Evolutionary conservation across 2,113 vertebrate species (phyloP), one percentile per base, ranked within the genome.

Genomic region (Cromileptes altivelis): DNA sequence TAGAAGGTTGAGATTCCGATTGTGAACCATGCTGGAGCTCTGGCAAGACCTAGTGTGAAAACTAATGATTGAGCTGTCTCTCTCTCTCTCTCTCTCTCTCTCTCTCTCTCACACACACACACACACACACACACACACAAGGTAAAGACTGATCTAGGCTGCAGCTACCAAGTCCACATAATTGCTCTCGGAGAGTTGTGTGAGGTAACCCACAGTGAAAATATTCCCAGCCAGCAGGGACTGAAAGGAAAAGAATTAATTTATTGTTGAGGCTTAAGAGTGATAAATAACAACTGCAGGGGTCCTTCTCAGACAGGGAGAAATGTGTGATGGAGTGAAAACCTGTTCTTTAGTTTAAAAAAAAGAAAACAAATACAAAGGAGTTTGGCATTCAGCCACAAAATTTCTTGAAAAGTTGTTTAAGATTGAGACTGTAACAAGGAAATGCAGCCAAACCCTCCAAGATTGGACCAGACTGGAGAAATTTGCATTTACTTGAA

Each of bases 261-360:
- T 70, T 63, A 70, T 57, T 70, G 57, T 55, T 62, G 57, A 47
- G 18, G 76, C n/a, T 63, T 45, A 60, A 47, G 27, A 65, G 78
- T 73, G 78, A 73, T 65, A 58, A 73, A 57, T 72, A 57, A 65
- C 60, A 80, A 58, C 37, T 49, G 61, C 52, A 65, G 37, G 14
- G 40, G 21, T 27, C 2, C 27, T 27, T 27, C 27, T 27, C 27
- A 27, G 40, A 49, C n/a, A n/a, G 50, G 19, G 50, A 47, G 5
- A 30, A 4, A 45, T 45, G 19, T 47, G 55, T 19, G 40, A 60
- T 47, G 15, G n/a, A 58, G 7, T 4, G 53, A 58, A 45, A 18
- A 56, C 25, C 27, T 58, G 53, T 58, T 45, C 61, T 21, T 12
- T 0, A 45, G 17, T 30, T 12, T 21, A 47, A 33, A 61, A 19